Percentiles rank a stretch among this genome's conserved stretches.
These are phyloP conservation scores for Diadema setosum DNA, from an alignment of 35 echinoderm and acorn worm species.

Conservation along the genomic window DNA sequence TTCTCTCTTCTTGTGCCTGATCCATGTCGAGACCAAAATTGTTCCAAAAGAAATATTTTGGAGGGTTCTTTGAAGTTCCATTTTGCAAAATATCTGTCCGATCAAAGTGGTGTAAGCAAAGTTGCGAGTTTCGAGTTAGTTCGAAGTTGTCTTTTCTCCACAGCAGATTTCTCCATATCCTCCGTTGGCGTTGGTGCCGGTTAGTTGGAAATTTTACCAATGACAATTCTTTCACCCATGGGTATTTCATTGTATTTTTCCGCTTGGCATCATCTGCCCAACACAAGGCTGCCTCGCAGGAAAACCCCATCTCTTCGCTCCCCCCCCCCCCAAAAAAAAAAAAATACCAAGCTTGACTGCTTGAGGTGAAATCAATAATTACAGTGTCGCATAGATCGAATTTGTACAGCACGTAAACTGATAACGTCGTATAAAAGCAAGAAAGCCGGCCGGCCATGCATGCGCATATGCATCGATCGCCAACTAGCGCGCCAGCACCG, in stretches of 20 bases:
- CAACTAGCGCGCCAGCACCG: no score
- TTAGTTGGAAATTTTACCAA: background rate
- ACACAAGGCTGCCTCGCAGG: background rate
- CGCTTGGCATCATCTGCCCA: background rate
- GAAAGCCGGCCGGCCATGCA: no score
- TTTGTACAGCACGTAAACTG: no score
- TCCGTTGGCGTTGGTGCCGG: background rate
- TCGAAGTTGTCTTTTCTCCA: background rate
- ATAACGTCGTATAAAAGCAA: no score
- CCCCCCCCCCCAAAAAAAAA: no score
- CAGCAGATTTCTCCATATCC: background rate
- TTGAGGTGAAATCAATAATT: no score
- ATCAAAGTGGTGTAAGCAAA: background rate
- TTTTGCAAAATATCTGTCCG: background rate
- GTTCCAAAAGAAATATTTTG: background rate
- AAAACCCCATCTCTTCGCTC: background rate
- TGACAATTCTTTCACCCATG: background rate
- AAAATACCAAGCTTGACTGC: no score
- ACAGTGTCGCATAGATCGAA: no score
- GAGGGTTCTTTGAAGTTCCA: background rate
- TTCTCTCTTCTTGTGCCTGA: background rate
- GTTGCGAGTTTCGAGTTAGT: background rate
- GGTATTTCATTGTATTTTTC: background rate
- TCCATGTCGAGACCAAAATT: background rate
- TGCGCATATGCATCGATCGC: no score